Evolutionary conservation across 1,140 invertebrate genomes (phyloP), one percentile per base, ranked within the genome.

Genomic region (Panulirus ornatus): DNA sequence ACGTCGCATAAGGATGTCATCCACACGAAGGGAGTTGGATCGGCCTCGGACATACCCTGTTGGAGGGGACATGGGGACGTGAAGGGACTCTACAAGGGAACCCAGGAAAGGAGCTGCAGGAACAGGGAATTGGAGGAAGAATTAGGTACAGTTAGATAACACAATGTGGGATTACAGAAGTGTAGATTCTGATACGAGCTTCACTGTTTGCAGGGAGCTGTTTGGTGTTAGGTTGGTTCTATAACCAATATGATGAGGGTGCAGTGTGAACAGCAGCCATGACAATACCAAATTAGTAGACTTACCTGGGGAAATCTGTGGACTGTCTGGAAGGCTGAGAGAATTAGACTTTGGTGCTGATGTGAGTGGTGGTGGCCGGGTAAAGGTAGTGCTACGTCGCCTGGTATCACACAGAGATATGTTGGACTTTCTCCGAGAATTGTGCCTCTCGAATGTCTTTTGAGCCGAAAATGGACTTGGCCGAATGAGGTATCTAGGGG

Each of bases 391-490:
- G 42, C 89, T 91, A 19, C 92, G 81, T 94, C 95, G 92, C 71
- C 95, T 95, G 92, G 96, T 96, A 51, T 97, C 97, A 93, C 97
- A 97, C 94, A 97, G 97, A 92, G 97, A 97, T 91, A 98, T 97
- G 94, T 98, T 97, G 54, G 97, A 97, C 94, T 97, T 97, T n/a
- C 97, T 95, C 1, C 97, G 94, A 51, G 97, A 97, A 93, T 98
- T 98, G 94, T 98, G 97, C 2, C 97, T 94, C 93, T 98, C 97
- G 94, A 98, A 98, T 0, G 97, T 98, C 94, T 98, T 98, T 93
- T 98, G 97, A 6, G 97, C 97, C 38, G 97, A 98, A 93, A 98
- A 98, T 6, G 97, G 97, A 92, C 97, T 98, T 0, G 97, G 97
- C 0, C 97, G 95, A 11, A 98, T 97, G 91, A 98, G 94, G 91